Evolutionary conservation across 1,140 invertebrate species (phyloP), one percentile per base, ranked within the genome.

Genomic region (Procambarus clarkii): DNA sequence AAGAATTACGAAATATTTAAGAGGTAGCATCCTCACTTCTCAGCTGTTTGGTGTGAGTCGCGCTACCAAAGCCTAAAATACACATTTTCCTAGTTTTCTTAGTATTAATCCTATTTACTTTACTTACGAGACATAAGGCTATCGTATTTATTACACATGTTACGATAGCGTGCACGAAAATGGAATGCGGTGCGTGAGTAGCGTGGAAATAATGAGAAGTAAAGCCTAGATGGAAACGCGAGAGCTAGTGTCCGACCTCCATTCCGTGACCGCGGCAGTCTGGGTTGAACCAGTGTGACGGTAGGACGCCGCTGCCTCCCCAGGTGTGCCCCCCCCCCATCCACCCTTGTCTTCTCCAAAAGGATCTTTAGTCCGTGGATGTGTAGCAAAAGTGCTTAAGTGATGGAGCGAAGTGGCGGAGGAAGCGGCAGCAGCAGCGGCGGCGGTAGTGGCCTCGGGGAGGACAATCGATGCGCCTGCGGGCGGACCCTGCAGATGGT

Each of bases 401-500:
- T 88, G 81, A 92, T 92, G 91, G 91, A 92, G 80, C 80, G 86
- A 88, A 1, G 34, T 34, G 34, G 34, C 34, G 86, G 91, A 64
- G 82, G 76, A 78, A 80, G 91, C 46, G 76, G 80, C 45, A 50
- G 86, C 18, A 83, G 77, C 50, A 78, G 78, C 45, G 69, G 85
- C 21, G 58, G 71, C 50, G 81, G 86, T 64, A 71, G 86, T 84
- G 81, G 86, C 18, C 60, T n/a, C 5, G 46, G 58, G 77, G 92
- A 93, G 46, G 78, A 90, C 48, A 79, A 80, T 21, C 87, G 87
- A 50, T 93, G 93, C 77, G 92, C 92, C 60, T 93, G 93, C 86
- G 93, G 93, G n/a, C 71, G 92, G 60, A 77, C 93, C 24, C 80
- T 93, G 80, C 91, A 93, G 69, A 93, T 93, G 92, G 85, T 93